Base-by-base conservation (phyloP, 35 echinoderm and acorn worm genomes). In the Holothuria glaberrima region DNA sequence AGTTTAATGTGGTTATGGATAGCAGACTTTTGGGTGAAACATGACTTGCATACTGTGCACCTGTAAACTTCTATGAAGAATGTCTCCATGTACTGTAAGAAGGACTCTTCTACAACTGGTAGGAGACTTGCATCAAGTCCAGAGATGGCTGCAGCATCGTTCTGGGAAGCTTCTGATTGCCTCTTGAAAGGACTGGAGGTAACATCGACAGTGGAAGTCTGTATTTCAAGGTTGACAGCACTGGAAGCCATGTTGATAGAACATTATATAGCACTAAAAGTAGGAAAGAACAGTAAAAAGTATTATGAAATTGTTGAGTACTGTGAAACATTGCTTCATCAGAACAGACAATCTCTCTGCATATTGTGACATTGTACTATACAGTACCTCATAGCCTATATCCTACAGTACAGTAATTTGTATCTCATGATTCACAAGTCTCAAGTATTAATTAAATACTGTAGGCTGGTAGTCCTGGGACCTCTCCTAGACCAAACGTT, bases 41-140 rank as follows among this genome's bases (percentile, higher is more conserved):
- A 74, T 34, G 88, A 92, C 64, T 89, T 70, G 67, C 94, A 95
- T 54, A 95, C 30, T 75, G 91, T 92, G 81, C 94, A 95, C 36
- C 90, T 86, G 59, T 95, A 91, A 20, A 94, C 89, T 74, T 88
- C 89, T 7, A 89, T 86, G 12, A 94, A 60, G 33, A 94, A 92
- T 33, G 85, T 87, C 44, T 92, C 91, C 19, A 92, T 80, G 59
- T 80, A 79, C 6, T 87, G 83, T 33, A 60, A 74, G 30, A 80
- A 88, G 0, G 30, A 38, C 7, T 82, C 17, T 36, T 92, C 90
- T 1, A 75, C 61, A 20, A 52, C 74, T 78, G 74, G 21, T 12
- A 48, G 29, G n/a, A 78, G 33, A 78, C 74, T 78, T 78, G 36
- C 44, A 14, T 48, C 74, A 78, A 78, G 74, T 78, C 74, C 38